Evolutionary conservation across 2,888 invertebrate species (phyloP), one percentile per base, ranked within the genome.

Genomic region (Ethmia dodecea): DNA sequence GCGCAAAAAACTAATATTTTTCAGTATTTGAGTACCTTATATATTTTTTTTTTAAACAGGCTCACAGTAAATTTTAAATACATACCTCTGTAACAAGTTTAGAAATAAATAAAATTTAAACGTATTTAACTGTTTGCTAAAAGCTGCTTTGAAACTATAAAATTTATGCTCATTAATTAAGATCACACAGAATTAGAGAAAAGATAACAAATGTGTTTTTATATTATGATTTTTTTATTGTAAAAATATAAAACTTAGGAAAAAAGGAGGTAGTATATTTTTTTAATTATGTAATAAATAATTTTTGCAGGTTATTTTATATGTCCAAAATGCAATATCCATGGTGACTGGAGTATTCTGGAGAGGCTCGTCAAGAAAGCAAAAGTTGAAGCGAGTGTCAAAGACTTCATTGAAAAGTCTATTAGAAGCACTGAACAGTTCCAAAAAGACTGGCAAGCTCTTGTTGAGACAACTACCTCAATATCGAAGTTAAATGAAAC

Each of bases 281-380:
- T n/a, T n/a, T n/a, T n/a, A n/a, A n/a, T n/a, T n/a, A n/a, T n/a
- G n/a, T n/a, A n/a, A n/a, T n/a, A n/a, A n/a, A n/a, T n/a, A n/a
- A n/a, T n/a, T n/a, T n/a, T 78, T 86, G 5, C 61, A 93, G 94
- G 93, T 33, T 89, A 89, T 51, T 93, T 92, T 58, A 59, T 90
- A 31, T 94, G 94, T 55, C 88, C 91, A 13, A 87, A 80, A 43
- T 94, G 94, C 58, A 90, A 89, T 62, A 70, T 88, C n/a, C 87
- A 86, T 40, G 92, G 92, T 2, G 84, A 90, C 13, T 92, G 93
- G 89, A 83, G 70, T 53, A 78, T 75, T 47, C 70, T 92, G 30
- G 88, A 90, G 54, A 80, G 83, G 42, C 66, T 88, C 36, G 57
- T 91, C 1, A 84, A 77, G 40, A 81, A 77, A 55, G 55, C 62